Evolutionary conservation across 2,888 invertebrate species (phyloP), one percentile per base, ranked within the genome.

Genomic region (Aleiodes alternator): DNA sequence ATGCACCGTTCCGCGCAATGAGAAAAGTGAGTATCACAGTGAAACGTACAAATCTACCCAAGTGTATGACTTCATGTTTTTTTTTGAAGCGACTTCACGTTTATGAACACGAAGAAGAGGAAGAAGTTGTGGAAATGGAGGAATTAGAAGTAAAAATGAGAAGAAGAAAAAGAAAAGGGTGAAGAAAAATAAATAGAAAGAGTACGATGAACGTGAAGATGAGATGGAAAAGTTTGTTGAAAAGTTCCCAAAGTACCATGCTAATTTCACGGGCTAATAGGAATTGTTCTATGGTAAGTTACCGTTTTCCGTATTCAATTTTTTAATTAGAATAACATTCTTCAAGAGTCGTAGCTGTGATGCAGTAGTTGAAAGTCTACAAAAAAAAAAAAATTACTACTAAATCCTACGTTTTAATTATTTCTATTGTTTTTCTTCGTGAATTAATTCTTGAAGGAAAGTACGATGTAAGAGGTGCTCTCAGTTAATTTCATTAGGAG

Each of bases 1-100:
- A 81, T 81, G 78, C 74, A 80, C 48, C 43, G 14, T 38, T 48
- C 29, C 48, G 48, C 16, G 64, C 64, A 48, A 48, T 14, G 64
- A 64, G 43, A 48, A 64, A 64, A 48, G 48, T 23, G 48, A 64
- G 64, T 43, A 64, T 64, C 43, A 64, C 48, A 12, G 48, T 23
- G 43, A 43, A 23, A 64, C 38, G 43, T 14, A 16, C 48, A 50
- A 64, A 43, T 64, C 48, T 43, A 64, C 23, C 43, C 64, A 64
- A 64, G 43, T 64, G 64, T 50, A 68, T 31, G 53, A 16, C 16
- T 43, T 43, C 12, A 34, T 29, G n/a, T 68, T 68, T 61, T 12
- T 16, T 34, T 64, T 64, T 51, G 50, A 51, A 50, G 51, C 31
- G 31, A 68, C 50, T 68, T 48, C 23, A 16, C 64, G 48, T 64